Evolutionary conservation across 2,888 invertebrate genomes (phyloP).

Genomic region (Aspidiotus rigidus): DNA sequence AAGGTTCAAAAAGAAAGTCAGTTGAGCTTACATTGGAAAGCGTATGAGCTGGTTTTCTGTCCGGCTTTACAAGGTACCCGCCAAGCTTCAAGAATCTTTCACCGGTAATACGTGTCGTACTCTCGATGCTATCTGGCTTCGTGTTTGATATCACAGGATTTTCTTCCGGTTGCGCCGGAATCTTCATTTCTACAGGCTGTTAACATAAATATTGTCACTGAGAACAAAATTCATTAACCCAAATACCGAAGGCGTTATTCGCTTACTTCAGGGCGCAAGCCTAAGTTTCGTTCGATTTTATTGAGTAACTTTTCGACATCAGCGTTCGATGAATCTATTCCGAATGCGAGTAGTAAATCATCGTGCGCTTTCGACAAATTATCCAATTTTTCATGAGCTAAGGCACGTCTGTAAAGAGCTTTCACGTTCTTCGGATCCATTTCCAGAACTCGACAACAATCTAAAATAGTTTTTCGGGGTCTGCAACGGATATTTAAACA

Average conservation of each 20-base stretch:
- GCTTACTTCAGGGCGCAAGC: not conserved
- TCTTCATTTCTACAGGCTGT: not conserved
- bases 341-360: slow-evolving; percentile 20
- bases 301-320: slow-evolving; percentile 12
- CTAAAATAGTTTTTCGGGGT: slow-evolving; percentile 18
- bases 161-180: not conserved
- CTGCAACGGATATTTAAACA: not conserved
- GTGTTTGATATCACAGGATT: too few relatives aligned
- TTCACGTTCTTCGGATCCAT: slow-evolving; percentile 19
- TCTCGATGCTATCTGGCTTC: too few relatives aligned
- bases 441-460: slow-evolving; percentile 19
- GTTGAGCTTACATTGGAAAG: slow-evolving; percentile 50
- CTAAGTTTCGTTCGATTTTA: slow-evolving; percentile 23
- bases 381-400: slow-evolving; percentile 14
- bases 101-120: slow-evolving; percentile 5
- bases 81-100: slow-evolving; percentile 22
- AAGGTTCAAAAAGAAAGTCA: slow-evolving; percentile 1
- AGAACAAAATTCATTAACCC: too few relatives aligned
- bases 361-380: slow-evolving; percentile 18
- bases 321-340: slow-evolving; percentile 10
- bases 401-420: slow-evolving; percentile 16
- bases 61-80: slow-evolving; percentile 9
- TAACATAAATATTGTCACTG: too few relatives aligned
- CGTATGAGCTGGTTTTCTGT: slow-evolving; percentile 54
- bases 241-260: not conserved